Conservation (phyloP, 2,888 invertebrate species). For the Cheilosia impressa region DNA sequence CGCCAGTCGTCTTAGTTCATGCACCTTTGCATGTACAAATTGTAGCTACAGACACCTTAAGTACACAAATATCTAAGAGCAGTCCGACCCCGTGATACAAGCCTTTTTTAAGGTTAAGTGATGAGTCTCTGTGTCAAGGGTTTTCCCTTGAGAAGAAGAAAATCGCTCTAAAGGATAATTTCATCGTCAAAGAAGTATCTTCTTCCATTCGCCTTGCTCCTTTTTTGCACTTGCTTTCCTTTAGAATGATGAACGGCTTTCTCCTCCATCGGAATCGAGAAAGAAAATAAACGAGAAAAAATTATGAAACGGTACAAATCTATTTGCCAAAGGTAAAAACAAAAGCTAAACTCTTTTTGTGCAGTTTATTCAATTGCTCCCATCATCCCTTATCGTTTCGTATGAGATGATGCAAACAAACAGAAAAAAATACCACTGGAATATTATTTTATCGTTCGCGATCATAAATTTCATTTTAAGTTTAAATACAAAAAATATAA, state of each 20-base stretch:
- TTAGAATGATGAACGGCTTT: slow-evolving; percentile 58
- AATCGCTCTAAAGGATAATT: slow-evolving; percentile 29
- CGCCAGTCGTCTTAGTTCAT: neutral
- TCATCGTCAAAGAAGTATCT: slow-evolving; percentile 46
- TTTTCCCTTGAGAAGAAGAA: slow-evolving; percentile 40
- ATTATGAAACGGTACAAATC: slow-evolving; percentile 10
- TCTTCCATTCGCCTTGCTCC: neutral
- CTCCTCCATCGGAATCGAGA: slow-evolving; percentile 6
- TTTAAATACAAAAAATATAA: slow-evolving; percentile 54
- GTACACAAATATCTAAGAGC: neutral
- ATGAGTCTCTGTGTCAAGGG: slow-evolving; percentile 55
- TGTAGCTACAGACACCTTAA: too few species aligned
- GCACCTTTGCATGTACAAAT: neutral
- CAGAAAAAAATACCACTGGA: slow-evolving; percentile 23
- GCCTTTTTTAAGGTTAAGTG: slow-evolving; percentile 7
- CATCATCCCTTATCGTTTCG: slow-evolving; percentile 13
- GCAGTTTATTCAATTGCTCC: slow-evolving; percentile 14
- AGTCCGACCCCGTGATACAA: neutral
- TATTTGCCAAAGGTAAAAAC: slow-evolving; percentile 29
- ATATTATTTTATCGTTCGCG: slow-evolving; percentile 52
- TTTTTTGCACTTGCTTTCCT: slow-evolving; percentile 2
- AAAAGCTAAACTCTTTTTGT: slow-evolving; percentile 22
- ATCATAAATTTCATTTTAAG: slow-evolving; percentile 67
- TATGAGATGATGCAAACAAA: slow-evolving; percentile 32
- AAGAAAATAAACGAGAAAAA: neutral